Base-by-base conservation (phyloP, 64 coral and sea anemone genomes). In the Orbicella faveolata region DNA sequence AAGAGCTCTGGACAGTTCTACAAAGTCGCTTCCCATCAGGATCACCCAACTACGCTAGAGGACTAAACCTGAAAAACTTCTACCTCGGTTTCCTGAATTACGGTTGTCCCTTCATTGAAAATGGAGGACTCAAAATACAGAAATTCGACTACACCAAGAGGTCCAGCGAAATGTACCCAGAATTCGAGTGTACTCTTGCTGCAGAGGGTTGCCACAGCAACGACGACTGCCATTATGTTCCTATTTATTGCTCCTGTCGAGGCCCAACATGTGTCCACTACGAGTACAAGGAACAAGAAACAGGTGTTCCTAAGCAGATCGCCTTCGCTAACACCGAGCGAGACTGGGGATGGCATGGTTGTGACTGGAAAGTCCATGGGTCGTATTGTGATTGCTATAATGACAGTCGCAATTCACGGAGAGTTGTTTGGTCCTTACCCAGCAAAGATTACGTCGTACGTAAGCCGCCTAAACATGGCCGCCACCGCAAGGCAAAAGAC, bases 11-110 rank as follows among this genome's bases (percentile, higher is more conserved):
- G 87, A 59, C 48, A 16, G 66, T 94, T 41, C 62, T 94, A 12
- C 89, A 86, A 78, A 76, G 48, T 8, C 88, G 79, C 12, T 73
- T 25, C 12, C 1, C 80, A 26, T 14, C 15, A 23, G 36, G 51
- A 34, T 73, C 51, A 34, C 61, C 63, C 17, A 82, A 81, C 52
- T 54, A 69, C 36, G 68, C 72, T 7, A 81, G 62, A 79, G 88
- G 63, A 11, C 23, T 66, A 21, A 90, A 79, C 76, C 59, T 90
- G 37, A 35, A 90, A 20, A 74, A 90, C 65, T 90, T 73, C 30
- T 81, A 70, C 44, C 76, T 80, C 19, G 88, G 88, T 7, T 90
- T 44, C 66, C 51, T 90, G 23, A 90, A 90, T 59, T 90, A 73
- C 73, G 88, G 63, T 33, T 90, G 88, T 52, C 61, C 19, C 10